phyloP scores from a whole-genome alignment of 1,140 invertebrate species.

The Drosophila rhopaloa region DNA sequence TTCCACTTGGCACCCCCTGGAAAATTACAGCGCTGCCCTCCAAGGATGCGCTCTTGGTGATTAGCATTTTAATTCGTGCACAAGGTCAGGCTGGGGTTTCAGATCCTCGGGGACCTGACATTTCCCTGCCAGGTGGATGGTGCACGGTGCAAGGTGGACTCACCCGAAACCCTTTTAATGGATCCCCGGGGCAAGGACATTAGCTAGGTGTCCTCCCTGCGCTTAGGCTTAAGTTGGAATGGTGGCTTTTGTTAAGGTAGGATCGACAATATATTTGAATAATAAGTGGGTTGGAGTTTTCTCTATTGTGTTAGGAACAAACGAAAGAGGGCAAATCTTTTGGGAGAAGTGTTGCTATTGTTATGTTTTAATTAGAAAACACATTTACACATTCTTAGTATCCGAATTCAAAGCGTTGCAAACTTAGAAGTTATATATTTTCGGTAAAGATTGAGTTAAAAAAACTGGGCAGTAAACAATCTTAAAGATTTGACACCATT shows the following conservation, averaged over 20 bases:
- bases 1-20: slow-evolving; percentile 33
- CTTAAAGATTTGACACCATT: too few species aligned
- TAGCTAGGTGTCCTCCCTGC: slow-evolving; percentile 14
- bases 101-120: slow-evolving; percentile 62
- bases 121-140: slow-evolving; percentile 2
- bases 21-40: slow-evolving; percentile 55
- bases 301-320: background rate
- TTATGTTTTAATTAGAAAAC: slow-evolving; percentile 5
- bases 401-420: background rate
- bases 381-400: background rate
- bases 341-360: background rate
- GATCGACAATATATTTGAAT: slow-evolving; percentile 5
- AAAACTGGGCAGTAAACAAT: too few species aligned
- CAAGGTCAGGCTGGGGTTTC: slow-evolving; percentile 64
- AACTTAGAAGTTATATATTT: too few species aligned
- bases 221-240: slow-evolving; percentile 10
- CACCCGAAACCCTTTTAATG: slow-evolving; percentile 22
- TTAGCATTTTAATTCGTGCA: slow-evolving; percentile 54
- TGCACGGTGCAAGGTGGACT: background rate
- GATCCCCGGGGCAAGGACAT: slow-evolving; percentile 29
- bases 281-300: slow-evolving; percentile 6
- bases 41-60: slow-evolving; percentile 53
- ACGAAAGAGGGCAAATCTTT: background rate
- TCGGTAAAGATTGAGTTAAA: too few species aligned
- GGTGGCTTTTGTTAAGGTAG: slow-evolving; percentile 21